phyloP scores from a whole-genome alignment of 2,797 vertebrate genomes.

The Heterohyrax brucei region DNA sequence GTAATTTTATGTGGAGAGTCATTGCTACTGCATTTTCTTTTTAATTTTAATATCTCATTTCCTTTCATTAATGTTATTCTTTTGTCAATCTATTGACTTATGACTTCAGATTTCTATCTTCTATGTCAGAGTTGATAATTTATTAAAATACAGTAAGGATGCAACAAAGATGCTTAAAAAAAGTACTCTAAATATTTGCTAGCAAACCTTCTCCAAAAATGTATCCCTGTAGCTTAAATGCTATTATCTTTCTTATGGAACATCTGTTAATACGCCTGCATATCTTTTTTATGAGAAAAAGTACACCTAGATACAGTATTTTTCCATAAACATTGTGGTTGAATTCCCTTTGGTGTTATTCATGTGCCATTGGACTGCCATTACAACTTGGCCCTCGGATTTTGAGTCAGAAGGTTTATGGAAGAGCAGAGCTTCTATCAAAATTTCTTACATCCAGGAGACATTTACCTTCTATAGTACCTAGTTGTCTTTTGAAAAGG shows the following conservation, averaged over 20 bases:
- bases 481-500: not conserved
- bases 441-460: not conserved
- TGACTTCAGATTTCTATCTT: not conserved
- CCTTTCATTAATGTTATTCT: not conserved
- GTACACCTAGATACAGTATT: not conserved
- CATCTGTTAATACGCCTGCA: not conserved
- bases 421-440: not conserved
- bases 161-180: not conserved
- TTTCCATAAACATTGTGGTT: not conserved
- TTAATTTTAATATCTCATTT: slow-evolving; percentile 36
- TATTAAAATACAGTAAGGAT: slow-evolving; percentile 9
- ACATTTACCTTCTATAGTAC: not conserved
- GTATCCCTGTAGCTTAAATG: not conserved
- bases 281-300: slow-evolving; percentile 38
- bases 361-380: not conserved
- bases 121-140: not conserved
- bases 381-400: not conserved
- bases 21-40: not conserved
- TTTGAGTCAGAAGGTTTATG: not conserved
- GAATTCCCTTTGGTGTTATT: not conserved
- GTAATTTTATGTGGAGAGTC: not conserved
- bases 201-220: not conserved
- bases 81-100: slow-evolving; percentile 16
- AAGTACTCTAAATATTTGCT: not conserved
- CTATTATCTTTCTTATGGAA: not conserved